These are phyloP conservation scores for Stichopus chloronotus DNA, from an alignment of 35 echinoderm and acorn worm species.

Conservation along the genomic window DNA sequence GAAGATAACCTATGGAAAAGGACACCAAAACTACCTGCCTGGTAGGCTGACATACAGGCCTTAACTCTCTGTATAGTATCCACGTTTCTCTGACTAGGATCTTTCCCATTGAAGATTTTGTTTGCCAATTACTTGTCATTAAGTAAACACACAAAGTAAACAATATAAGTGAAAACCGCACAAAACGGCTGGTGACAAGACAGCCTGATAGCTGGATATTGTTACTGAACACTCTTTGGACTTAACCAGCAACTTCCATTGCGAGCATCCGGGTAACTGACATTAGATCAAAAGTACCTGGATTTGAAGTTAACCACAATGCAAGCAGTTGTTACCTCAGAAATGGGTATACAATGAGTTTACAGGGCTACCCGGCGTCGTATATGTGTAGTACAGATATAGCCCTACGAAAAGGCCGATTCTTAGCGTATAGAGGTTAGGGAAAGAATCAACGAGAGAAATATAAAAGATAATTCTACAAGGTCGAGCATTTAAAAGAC, in stretches of 20 bases:
- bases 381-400: no score
- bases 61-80: no score
- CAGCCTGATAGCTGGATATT: neutral
- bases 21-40: no score
- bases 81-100: no score
- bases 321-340: neutral
- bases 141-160: no score
- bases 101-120: no score
- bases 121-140: no score
- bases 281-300: neutral
- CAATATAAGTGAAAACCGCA: neutral
- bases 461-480: neutral
- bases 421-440: neutral
- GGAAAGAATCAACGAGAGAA: neutral
- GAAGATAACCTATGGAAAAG: no score
- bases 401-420: no score
- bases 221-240: neutral
- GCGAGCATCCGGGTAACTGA: neutral
- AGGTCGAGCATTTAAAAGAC: neutral
- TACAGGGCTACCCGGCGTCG: no score
- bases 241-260: neutral
- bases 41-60: no score
- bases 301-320: neutral
- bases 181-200: neutral
- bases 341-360: no score